Conservation (phyloP, 2,113 vertebrate genomes). For the Axis porcinus region DNA sequence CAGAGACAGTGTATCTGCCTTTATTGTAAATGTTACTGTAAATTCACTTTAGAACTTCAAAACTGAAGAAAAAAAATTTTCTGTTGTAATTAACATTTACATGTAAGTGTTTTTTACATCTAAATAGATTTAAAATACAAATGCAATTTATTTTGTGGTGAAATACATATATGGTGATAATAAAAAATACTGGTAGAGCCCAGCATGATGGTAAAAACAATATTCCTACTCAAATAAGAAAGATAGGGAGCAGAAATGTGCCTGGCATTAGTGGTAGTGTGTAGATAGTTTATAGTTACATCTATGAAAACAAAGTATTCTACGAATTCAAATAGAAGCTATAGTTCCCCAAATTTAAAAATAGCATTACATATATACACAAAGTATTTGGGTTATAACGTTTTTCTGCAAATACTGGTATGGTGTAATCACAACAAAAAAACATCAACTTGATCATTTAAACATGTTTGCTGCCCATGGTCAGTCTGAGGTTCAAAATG, state of each 20-base stretch:
- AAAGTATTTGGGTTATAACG: neutral
- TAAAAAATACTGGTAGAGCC: neutral
- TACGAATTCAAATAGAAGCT: neutral
- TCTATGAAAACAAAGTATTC: neutral
- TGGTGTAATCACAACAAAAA: neutral
- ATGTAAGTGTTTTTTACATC: neutral
- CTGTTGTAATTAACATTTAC: neutral
- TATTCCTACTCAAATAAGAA: neutral
- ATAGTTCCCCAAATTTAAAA: neutral
- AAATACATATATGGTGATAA: neutral
- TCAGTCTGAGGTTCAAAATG: neutral
- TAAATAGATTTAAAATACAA: neutral
- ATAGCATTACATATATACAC: neutral
- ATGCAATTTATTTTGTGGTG: neutral
- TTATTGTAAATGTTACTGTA: neutral
- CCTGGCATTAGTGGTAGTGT: neutral
- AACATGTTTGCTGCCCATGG: neutral
- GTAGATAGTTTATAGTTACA: neutral
- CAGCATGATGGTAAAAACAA: neutral
- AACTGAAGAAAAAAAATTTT: neutral
- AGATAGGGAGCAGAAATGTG: neutral
- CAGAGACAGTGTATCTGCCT: neutral
- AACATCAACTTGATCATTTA: neutral
- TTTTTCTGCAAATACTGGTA: neutral
- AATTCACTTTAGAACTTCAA: neutral